A percentile compares a stretch with the other conserved stretches of the same genome.
Conservation (phyloP, 2,797 vertebrate genomes). For the Gambusia yucatana region DNA sequence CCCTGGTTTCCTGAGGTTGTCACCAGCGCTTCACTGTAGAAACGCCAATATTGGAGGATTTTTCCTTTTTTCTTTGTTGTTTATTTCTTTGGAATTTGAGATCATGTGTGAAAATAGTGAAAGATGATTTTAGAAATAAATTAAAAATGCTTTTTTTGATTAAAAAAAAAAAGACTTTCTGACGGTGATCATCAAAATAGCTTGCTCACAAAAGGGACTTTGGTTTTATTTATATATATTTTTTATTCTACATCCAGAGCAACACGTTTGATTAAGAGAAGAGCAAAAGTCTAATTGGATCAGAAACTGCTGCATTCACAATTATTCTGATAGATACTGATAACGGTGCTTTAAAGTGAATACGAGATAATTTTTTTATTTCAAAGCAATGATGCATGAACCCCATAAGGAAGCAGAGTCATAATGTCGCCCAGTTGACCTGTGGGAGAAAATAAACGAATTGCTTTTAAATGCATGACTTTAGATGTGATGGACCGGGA, state of each 20-base stretch:
- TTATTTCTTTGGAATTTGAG: constrained; percentile 77
- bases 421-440: neutral
- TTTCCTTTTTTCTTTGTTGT: constrained; percentile 48
- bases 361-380: neutral
- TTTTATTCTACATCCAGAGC: neutral
- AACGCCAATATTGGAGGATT: constrained; percentile 91
- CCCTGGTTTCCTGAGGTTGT: constrained; percentile 86
- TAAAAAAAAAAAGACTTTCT: constrained; percentile 64
- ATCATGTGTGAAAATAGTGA: constrained; percentile 80
- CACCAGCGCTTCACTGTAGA: constrained; percentile 96
- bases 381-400: neutral
- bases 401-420: neutral
- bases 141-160: constrained; percentile 78
- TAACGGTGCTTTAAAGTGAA: neutral
- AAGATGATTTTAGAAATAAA: constrained; percentile 81
- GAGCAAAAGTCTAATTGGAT: neutral
- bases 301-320: neutral
- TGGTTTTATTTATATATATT: neutral
- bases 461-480: neutral
- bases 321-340: neutral
- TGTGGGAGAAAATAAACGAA: neutral
- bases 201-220: neutral
- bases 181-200: constrained; percentile 46
- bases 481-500: neutral
- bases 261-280: neutral